Base-by-base conservation (phyloP, 2,888 invertebrate genomes). In the Dorcus hopei region DNA sequence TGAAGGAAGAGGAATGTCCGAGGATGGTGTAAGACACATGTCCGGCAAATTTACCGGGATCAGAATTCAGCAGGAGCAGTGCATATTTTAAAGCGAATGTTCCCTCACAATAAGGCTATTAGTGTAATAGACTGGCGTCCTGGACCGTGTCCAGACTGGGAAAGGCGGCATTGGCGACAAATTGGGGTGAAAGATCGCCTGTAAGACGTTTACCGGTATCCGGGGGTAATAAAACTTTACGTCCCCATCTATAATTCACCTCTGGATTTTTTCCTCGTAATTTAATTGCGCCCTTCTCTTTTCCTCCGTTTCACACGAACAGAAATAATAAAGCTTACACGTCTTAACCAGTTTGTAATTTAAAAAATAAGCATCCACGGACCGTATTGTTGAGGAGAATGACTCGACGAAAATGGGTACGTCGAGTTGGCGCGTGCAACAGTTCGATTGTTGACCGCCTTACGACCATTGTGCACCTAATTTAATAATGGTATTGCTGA, bases 81-180 rank as follows among this genome's bases (percentile, higher is more conserved):
- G 68, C 67, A 70, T 72, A 73, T 75, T 77, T 77, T 76, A 77
- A 76, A 77, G 69, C 75, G 72, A 69, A 64, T 56, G 68, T 69
- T 72, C 73, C 72, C 73, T 70, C 72, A 76, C 77, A 76, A 76
- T 76, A 75, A 71, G 75, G 70, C 78, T 77, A 78, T 78, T 78
- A 78, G 77, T 73, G 74, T 78, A 77, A 78, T 77, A 76, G 77
- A 73, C 74, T 72, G 70, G 70, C 72, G 70, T 70, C 70, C 68
- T 74, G 76, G 77, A 77, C 78, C 78, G 75, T 75, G 78, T 77
- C 78, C 78, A 77, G 74, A 75, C 74, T 75, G 71, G 74, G 71
- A 72, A 77, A 77, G 69, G 73, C 74, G 68, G 68, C 71, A 72
- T 75, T 74, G 74, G 74, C 74, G 77, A 77, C 78, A 78, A 78